phyloP scores from a whole-genome alignment of 2,797 vertebrate genomes.

The Pseudopleuronectes americanus region DNA sequence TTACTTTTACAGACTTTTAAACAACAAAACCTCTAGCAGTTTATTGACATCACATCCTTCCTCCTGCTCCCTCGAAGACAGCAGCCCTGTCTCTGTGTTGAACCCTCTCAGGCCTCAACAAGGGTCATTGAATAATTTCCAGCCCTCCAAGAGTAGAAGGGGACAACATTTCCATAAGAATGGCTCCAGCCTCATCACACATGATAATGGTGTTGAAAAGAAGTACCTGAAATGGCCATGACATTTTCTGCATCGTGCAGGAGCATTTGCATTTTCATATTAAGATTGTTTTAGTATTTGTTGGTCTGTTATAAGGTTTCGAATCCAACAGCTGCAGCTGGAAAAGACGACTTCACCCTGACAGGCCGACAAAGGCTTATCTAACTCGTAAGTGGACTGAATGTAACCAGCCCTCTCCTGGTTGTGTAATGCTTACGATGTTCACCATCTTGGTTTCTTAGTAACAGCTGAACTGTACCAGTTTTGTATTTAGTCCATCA shows the following conservation, averaged over 20 bases:
- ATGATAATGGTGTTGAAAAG: slow-evolving; percentile 54
- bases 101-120: slow-evolving; percentile 4
- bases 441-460: too few relatives aligned
- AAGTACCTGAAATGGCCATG: slow-evolving; percentile 40
- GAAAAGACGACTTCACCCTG: neutral
- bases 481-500: too few relatives aligned
- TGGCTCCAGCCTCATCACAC: slow-evolving; percentile 47
- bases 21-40: too few relatives aligned
- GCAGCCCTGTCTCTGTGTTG: neutral
- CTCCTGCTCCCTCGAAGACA: too few relatives aligned
- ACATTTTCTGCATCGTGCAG: slow-evolving; percentile 46
- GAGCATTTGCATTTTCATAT: slow-evolving; percentile 47
- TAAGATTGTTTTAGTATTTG: slow-evolving; percentile 21
- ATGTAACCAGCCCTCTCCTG: neutral
- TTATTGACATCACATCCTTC: neutral
- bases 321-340: slow-evolving; percentile 1
- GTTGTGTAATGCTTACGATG: too few relatives aligned
- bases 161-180: slow-evolving; percentile 61
- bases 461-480: too few relatives aligned
- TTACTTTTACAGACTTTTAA: neutral
- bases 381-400: neutral
- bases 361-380: neutral
- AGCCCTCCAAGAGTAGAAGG: slow-evolving; percentile 1
- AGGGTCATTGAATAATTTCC: slow-evolving; percentile 39
- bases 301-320: slow-evolving; percentile 1